Percentiles rank a stretch among this genome's conserved stretches.
phyloP scores from a whole-genome alignment of 2,113 vertebrate species.

The Sus scrofa region DNA sequence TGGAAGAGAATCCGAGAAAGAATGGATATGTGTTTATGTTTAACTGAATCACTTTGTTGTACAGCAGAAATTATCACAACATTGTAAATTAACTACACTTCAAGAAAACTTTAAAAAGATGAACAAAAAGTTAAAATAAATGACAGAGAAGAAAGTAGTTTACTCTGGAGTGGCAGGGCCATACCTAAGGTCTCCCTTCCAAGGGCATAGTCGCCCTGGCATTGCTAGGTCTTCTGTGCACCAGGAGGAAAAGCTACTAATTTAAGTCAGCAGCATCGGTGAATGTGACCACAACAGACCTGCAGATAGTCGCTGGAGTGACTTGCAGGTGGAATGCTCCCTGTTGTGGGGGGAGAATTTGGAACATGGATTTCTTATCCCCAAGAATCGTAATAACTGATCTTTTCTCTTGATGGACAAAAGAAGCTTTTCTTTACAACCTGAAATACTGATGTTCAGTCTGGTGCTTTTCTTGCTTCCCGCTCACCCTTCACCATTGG shows the following conservation, averaged over 20 bases:
- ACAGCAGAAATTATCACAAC: too few species aligned
- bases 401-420: background rate
- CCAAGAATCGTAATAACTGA: background rate
- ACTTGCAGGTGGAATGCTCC: background rate
- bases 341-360: background rate
- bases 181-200: background rate
- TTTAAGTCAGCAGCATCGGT: background rate
- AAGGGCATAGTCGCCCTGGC: background rate
- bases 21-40: too few species aligned
- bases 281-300: background rate
- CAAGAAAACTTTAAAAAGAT: too few species aligned
- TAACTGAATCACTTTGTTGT: too few species aligned
- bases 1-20: too few species aligned
- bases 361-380: conserved; percentile 16
- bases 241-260: background rate
- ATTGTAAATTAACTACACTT: too few species aligned
- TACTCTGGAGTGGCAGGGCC: background rate
- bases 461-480: background rate
- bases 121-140: background rate
- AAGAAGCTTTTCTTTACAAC: background rate
- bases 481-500: background rate
- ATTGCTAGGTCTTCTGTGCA: background rate
- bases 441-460: background rate
- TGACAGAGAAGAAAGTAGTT: conserved; percentile 35
- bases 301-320: background rate